A percentile compares a stretch with the other conserved stretches of the same genome.
These are phyloP conservation scores for Crossocerus cetratus DNA, from an alignment of 2,888 invertebrate genomes.

Conservation along the genomic window DNA sequence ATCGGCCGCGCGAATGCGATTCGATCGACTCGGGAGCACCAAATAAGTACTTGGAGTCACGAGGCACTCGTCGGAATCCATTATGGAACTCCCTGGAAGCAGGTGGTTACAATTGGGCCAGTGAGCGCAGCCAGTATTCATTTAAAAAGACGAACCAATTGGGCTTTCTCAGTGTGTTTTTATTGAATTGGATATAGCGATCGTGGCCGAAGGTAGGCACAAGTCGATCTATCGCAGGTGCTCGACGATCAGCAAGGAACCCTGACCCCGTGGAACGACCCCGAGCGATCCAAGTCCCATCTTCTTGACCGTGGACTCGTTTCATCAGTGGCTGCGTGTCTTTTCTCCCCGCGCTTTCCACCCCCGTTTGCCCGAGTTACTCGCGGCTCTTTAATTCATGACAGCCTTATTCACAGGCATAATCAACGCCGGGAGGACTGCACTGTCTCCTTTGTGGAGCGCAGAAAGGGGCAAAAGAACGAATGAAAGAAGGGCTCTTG, in stretches of 20 bases:
- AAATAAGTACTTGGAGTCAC: background rate
- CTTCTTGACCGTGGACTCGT: background rate
- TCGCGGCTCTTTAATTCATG: slow-evolving; percentile 20
- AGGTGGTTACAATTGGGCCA: background rate
- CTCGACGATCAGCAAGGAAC: background rate
- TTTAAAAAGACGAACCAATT: background rate
- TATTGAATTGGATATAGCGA: slow-evolving; percentile 8
- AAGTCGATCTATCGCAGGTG: background rate
- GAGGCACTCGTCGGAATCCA: background rate
- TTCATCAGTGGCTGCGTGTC: background rate
- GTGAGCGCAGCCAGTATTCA: background rate
- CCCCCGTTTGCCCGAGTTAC: slow-evolving; percentile 4
- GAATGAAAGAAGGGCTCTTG: slow-evolving; percentile 16
- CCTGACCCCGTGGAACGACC: background rate
- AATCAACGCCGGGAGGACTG: slow-evolving; percentile 25
- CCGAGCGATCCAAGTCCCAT: background rate
- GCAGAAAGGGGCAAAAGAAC: slow-evolving; percentile 19
- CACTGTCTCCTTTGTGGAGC: slow-evolving; percentile 16
- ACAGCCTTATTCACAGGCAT: slow-evolving; percentile 17
- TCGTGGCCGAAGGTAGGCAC: slow-evolving; percentile 11
- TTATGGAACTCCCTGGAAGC: background rate
- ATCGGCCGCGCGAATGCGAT: too few species aligned
- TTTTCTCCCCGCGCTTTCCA: background rate
- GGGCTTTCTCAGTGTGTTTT: background rate
- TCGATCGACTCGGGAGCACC: background rate